Percentiles rank a stretch among this genome's conserved stretches.
phyloP scores from a whole-genome alignment of 2,797 vertebrate species.

The Tinamus major region DNA sequence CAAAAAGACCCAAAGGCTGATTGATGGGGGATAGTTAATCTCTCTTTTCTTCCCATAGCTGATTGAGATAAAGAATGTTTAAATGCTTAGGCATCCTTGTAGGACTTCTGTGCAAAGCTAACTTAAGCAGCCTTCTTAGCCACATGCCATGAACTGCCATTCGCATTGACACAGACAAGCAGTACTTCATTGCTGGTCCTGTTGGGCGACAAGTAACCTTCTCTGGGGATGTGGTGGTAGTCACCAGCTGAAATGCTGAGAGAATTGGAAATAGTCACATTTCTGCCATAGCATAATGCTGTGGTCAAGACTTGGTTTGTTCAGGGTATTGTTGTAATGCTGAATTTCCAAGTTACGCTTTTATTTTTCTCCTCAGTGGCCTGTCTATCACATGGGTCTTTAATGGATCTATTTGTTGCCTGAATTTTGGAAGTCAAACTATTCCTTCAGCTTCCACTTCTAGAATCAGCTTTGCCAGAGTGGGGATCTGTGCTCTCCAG shows the following conservation, averaged over 20 bases:
- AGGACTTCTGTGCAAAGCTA: neutral
- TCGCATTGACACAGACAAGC: neutral
- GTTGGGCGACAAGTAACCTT: neutral
- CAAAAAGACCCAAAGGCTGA: neutral
- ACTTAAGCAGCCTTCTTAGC: neutral
- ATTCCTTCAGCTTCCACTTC: neutral
- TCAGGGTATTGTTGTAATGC: rapidly evolving
- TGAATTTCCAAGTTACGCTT: neutral
- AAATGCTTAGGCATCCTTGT: rapidly evolving
- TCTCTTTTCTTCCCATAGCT: neutral
- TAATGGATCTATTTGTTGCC: neutral
- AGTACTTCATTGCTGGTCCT: neutral
- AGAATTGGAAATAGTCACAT: neutral
- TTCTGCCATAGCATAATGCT: neutral
- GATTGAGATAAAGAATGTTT: neutral
- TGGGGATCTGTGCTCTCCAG: neutral
- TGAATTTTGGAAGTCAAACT: neutral
- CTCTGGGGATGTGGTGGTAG: neutral
- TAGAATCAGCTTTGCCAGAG: rapidly evolving
- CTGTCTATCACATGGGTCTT: neutral
- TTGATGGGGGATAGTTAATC: rapidly evolving
- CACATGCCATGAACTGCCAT: neutral
- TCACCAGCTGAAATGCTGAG: rapidly evolving
- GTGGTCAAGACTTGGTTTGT: neutral
- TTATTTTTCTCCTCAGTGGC: neutral